Conservation (phyloP, 2,113 vertebrate species). For the Galbula dea region DNA sequence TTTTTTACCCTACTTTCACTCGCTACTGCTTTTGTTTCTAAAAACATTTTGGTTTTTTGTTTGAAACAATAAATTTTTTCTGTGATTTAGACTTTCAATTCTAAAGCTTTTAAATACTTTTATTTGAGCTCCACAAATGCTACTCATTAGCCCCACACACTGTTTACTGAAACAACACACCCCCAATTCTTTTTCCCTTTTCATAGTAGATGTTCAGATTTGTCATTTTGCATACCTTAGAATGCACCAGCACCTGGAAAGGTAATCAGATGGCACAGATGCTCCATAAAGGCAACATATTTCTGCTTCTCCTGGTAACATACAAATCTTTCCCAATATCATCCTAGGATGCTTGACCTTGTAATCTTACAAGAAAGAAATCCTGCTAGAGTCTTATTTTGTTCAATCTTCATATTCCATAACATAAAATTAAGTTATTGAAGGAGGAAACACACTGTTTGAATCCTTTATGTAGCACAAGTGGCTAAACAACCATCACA, state of each 20-base stretch:
- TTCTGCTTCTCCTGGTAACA: background rate
- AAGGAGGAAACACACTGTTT: background rate
- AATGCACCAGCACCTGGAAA: background rate
- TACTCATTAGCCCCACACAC: background rate
- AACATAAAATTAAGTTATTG: background rate
- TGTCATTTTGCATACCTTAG: background rate
- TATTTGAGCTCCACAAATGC: background rate
- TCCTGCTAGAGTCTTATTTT: background rate
- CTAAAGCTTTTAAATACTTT: background rate
- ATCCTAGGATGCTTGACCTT: background rate
- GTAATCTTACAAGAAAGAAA: background rate
- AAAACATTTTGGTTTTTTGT: no score
- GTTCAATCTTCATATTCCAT: background rate
- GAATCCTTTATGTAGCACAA: background rate
- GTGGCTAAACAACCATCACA: background rate
- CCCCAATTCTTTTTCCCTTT: background rate
- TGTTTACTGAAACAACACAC: background rate
- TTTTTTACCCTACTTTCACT: background rate
- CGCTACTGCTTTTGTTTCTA: background rate
- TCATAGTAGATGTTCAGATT: background rate
- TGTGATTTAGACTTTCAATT: background rate
- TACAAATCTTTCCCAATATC: background rate
- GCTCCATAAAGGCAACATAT: background rate
- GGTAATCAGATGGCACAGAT: background rate
- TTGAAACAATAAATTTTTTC: no score